phyloP scores from a whole-genome alignment of 2,888 invertebrate genomes.

The Digitonthophagus gazella region DNA sequence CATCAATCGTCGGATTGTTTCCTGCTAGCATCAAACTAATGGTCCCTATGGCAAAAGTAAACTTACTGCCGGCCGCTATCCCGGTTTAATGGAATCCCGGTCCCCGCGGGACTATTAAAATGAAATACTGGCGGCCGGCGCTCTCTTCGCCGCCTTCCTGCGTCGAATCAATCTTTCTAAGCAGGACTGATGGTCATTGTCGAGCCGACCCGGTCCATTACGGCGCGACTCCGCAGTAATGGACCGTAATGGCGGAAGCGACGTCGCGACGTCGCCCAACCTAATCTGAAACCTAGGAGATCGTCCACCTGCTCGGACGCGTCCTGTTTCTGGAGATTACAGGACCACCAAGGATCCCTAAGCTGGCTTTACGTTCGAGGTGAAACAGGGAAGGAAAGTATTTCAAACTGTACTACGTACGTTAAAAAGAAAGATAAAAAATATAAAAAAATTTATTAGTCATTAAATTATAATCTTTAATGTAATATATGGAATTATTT shows the following conservation, averaged over 20 bases:
- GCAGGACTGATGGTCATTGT: conserved; percentile 49
- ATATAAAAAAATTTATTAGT: no score
- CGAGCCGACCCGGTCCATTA: conserved; percentile 41
- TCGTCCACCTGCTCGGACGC: neutral
- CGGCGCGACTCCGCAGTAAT: conserved; percentile 43
- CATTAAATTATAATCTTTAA: no score
- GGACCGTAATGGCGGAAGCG: conserved; percentile 44
- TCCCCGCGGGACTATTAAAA: conserved; percentile 58
- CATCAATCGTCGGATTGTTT: conserved; percentile 51
- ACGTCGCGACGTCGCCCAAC: conserved; percentile 9
- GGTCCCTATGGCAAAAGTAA: conserved; percentile 54
- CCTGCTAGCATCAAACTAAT: conserved; percentile 54
- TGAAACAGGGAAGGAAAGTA: no score
- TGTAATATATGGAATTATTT: no score
- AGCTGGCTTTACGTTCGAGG: no score
- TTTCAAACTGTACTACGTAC: no score
- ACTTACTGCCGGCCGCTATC: conserved; percentile 51
- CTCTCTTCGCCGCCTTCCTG: conserved; percentile 29
- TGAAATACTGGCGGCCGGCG: conserved; percentile 52
- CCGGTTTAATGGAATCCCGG: conserved; percentile 58
- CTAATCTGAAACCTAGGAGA: neutral
- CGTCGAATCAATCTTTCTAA: conserved; percentile 47
- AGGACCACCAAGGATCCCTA: no score
- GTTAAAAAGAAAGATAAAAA: no score
- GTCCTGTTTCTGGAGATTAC: neutral